Base-by-base conservation (phyloP, 1,140 invertebrate genomes). In the Proctacanthus coquilletti region DNA sequence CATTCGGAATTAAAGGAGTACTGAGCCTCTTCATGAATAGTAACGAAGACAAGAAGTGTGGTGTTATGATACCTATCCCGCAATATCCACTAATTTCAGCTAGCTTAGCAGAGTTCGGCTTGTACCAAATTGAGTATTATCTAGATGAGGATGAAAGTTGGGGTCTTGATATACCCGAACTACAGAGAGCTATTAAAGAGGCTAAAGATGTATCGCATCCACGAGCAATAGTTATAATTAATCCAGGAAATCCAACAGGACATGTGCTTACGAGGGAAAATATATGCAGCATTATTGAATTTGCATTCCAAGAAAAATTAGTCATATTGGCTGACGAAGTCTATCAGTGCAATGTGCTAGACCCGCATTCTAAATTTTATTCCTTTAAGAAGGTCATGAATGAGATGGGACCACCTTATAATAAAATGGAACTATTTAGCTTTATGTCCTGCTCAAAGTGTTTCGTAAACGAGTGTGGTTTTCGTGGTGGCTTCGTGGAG, bases 191-290 rank as follows among this genome's bases (percentile, higher is more conserved):
- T 0, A 55, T 77, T 5, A 53, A 58, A 3, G 75, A 81, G 45
- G 65, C 72, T 1, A 66, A 65, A 42, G 60, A 60, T 8, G 42
- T 57, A 0, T 79, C 77, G 51, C 68, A 72, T 44, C 80, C 80
- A 2, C 63, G 78, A 40, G 82, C 73, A 8, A 64, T 89, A 23
- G 79, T 82, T 9, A 71, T 89, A 17, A 89, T 88, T 31, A 88
- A 88, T 56, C 84, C 84, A 13, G 84, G 85, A 27, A 88, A 88
- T 56, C 84, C 84, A 2, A 89, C 84, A 19, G 82, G 80, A 48
- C 79, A 84, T 60, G 84, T 89, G 3, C 59, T 89, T 5, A 69
- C 75, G 0, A 64, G 68, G 39, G 47, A 75, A 34, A 89, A 88
- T 58, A 87, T 89, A 44, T 69, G 80, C 48, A 63, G 74, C 19